A percentile compares a stretch with the other conserved stretches of the same genome.
These are phyloP conservation scores for Pseudococcus viburni DNA, from an alignment of 2,888 invertebrate species.

Conservation along the genomic window DNA sequence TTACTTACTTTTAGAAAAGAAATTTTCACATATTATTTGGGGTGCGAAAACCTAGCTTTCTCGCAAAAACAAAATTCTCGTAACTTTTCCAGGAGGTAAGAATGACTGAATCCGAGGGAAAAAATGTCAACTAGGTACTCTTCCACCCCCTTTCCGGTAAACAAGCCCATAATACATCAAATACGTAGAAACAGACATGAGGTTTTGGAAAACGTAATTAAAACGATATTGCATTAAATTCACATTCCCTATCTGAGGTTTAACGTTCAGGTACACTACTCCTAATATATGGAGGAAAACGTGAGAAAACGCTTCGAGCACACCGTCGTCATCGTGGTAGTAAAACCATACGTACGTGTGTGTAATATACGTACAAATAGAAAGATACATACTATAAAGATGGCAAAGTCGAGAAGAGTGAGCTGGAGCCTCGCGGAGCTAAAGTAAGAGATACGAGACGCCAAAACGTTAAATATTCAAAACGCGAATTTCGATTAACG, in stretches of 20 bases:
- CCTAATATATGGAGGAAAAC: neutral
- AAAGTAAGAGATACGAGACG: neutral
- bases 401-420: neutral
- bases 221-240: slow-evolving; percentile 27
- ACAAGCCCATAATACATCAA: too few relatives aligned
- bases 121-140: too few relatives aligned
- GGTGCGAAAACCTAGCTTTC: too few relatives aligned
- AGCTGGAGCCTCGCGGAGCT: neutral
- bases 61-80: too few relatives aligned
- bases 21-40: too few relatives aligned
- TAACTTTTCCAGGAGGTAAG: too few relatives aligned
- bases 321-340: neutral
- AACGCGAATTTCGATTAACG: slow-evolving; percentile 57
- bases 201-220: neutral
- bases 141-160: too few relatives aligned
- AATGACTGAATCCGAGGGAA: too few relatives aligned
- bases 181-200: too few relatives aligned
- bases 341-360: neutral
- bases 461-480: slow-evolving; percentile 46
- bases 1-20: too few relatives aligned
- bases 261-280: neutral
- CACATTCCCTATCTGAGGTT: neutral
- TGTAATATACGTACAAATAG: too few relatives aligned
- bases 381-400: neutral
- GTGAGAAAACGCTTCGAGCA: neutral